phyloP scores from a whole-genome alignment of 2,113 vertebrate species.

The Rallus limicola region DNA sequence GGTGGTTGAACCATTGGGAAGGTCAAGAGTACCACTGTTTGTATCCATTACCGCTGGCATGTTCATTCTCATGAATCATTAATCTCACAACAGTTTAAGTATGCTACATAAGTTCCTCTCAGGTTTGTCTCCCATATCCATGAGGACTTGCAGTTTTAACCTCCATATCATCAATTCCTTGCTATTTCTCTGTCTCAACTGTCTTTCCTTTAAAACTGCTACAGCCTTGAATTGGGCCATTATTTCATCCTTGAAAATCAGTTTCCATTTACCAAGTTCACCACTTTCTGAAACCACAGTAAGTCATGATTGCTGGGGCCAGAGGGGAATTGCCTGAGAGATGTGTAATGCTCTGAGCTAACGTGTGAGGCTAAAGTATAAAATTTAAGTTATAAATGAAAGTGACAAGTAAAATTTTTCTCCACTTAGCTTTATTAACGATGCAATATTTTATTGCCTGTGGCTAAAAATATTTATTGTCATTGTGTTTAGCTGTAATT shows the following conservation, averaged over 20 bases:
- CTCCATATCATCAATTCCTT: background rate
- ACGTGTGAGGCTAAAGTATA: conserved; percentile 49
- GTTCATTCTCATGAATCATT: background rate
- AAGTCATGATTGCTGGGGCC: conserved; percentile 62
- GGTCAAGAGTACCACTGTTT: background rate
- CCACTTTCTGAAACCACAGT: conserved; percentile 55
- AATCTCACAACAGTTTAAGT: background rate
- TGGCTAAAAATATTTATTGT: conserved; percentile 59
- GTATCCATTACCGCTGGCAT: background rate
- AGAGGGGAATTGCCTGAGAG: conserved; percentile 65
- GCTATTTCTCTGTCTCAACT: background rate
- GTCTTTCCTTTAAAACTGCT: conserved; percentile 16
- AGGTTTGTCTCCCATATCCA: background rate
- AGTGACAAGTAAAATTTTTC: conserved; percentile 69
- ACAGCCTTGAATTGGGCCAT: conserved; percentile 22
- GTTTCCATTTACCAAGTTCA: conserved; percentile 62
- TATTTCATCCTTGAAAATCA: conserved; percentile 66
- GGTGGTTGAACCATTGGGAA: background rate
- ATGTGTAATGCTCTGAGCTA: conserved; percentile 63
- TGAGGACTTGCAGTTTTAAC: conserved; percentile 21
- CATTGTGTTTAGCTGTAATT: conserved; percentile 47
- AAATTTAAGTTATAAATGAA: conserved; percentile 72
- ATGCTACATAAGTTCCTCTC: background rate
- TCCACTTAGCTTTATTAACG: conserved; percentile 65
- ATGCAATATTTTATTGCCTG: conserved; percentile 61